Conservation (phyloP, 2,113 vertebrate species). For the Stegostoma tigrinum region DNA sequence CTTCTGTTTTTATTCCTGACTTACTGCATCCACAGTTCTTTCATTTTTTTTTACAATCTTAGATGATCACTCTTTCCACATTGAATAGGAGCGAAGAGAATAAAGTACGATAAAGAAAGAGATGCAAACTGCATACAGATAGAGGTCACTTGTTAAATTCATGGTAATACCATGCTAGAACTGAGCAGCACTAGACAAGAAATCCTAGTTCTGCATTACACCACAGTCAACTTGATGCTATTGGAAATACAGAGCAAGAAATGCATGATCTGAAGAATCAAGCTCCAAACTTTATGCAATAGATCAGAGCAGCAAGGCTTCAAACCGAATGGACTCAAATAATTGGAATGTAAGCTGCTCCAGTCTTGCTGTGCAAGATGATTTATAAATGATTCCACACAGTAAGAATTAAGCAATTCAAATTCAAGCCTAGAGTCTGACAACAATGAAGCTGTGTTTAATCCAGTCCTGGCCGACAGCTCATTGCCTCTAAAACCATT, state of each 20-base stretch:
- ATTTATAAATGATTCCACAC: neutral
- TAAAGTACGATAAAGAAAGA: neutral
- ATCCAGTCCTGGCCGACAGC: neutral
- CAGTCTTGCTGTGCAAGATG: constrained; percentile 19
- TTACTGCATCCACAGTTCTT: too few species aligned
- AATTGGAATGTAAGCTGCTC: neutral
- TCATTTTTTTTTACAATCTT: neutral
- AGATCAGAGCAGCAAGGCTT: neutral
- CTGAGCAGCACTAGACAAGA: neutral
- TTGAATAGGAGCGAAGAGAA: too few species aligned
- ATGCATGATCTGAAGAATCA: neutral
- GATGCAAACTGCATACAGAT: neutral
- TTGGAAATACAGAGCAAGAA: neutral
- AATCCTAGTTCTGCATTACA: neutral
- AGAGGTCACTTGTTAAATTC: neutral
- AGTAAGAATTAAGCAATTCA: neutral
- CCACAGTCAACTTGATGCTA: neutral
- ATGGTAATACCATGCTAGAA: neutral
- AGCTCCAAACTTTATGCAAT: neutral
- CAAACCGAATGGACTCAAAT: neutral
- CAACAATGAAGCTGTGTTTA: neutral
- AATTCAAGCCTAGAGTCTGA: neutral
- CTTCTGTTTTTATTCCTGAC: too few species aligned
- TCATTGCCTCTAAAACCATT: neutral
- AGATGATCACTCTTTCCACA: neutral